A percentile compares a stretch with the other conserved stretches of the same genome.
These are phyloP conservation scores for Scelioninae gen. 2 DNA, from an alignment of 2,888 invertebrate genomes.

Conservation along the genomic window DNA sequence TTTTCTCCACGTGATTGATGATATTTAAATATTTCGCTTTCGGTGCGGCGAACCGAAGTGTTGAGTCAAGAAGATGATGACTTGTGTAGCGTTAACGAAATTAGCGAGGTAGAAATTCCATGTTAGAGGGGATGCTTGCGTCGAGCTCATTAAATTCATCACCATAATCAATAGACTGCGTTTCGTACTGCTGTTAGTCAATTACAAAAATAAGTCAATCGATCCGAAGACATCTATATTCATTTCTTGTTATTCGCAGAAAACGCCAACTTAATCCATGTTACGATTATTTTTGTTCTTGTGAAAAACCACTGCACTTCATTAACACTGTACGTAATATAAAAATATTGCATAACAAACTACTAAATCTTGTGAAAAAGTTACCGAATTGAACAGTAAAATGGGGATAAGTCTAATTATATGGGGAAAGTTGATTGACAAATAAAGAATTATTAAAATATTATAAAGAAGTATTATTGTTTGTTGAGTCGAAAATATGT, in stretches of 20 bases:
- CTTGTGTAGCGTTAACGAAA: conserved; percentile 28
- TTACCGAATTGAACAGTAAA: too few relatives aligned
- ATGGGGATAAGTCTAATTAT: too few relatives aligned
- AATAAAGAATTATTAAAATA: too few relatives aligned
- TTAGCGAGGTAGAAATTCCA: conserved; percentile 12
- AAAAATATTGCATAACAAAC: too few relatives aligned
- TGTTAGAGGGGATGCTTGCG: neutral
- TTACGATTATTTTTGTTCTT: conserved; percentile 23
- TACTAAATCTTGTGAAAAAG: too few relatives aligned
- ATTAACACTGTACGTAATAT: too few relatives aligned
- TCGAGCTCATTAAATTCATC: conserved; percentile 31
- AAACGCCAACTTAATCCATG: conserved; percentile 11
- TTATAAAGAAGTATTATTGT: too few relatives aligned
- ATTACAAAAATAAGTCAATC: conserved; percentile 15
- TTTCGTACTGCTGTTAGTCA: conserved; percentile 4
- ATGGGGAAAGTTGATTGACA: too few relatives aligned
- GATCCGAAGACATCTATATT: conserved; percentile 5
- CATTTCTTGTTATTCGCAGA: conserved; percentile 13
- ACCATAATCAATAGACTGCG: conserved; percentile 26
- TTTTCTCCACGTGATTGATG: conserved; percentile 38
- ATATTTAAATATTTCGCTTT: conserved; percentile 15
- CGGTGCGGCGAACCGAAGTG: conserved; percentile 8
- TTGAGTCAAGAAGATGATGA: conserved; percentile 25
- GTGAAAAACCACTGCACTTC: too few relatives aligned
- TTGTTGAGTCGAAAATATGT: too few relatives aligned